Evolutionary conservation across 2,888 invertebrate genomes (phyloP).

Genomic region (Orthosia incerta): DNA sequence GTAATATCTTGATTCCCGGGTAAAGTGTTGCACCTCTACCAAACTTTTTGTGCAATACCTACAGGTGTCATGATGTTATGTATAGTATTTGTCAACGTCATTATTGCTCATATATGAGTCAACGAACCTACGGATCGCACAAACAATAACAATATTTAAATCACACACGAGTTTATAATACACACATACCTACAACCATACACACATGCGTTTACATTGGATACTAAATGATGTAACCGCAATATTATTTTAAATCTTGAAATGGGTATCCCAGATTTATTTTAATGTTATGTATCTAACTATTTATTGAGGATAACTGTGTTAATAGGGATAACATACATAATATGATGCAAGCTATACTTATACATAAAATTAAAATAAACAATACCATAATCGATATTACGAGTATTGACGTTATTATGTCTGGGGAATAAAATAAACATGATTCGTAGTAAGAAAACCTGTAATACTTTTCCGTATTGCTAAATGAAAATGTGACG

Average conservation of each 20-base stretch:
- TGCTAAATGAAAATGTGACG: neutral
- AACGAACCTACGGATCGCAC: conserved; percentile 9
- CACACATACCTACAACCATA: neutral
- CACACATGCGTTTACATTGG: neutral
- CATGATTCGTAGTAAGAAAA: neutral
- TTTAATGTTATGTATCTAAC: neutral
- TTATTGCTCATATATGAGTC: conserved; percentile 28
- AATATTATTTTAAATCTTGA: neutral
- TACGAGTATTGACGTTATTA: conserved; percentile 7
- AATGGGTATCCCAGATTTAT: conserved; percentile 5
- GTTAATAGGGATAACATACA: neutral
- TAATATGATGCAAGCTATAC: neutral
- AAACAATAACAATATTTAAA: conserved; percentile 23
- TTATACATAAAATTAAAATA: neutral
- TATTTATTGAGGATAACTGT: conserved; percentile 3
- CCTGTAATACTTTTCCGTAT: neutral
- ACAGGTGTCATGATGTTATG: too few relatives aligned
- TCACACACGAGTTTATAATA: conserved; percentile 1
- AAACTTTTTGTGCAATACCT: too few relatives aligned
- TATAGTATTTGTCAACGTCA: conserved; percentile 33
- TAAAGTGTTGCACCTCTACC: too few relatives aligned
- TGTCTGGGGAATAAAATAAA: neutral
- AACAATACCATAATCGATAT: conserved; percentile 5
- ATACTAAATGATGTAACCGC: neutral
- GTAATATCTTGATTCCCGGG: too few relatives aligned